Base-by-base conservation (phyloP, 1,140 invertebrate genomes). In the Heliothis virescens region DNA sequence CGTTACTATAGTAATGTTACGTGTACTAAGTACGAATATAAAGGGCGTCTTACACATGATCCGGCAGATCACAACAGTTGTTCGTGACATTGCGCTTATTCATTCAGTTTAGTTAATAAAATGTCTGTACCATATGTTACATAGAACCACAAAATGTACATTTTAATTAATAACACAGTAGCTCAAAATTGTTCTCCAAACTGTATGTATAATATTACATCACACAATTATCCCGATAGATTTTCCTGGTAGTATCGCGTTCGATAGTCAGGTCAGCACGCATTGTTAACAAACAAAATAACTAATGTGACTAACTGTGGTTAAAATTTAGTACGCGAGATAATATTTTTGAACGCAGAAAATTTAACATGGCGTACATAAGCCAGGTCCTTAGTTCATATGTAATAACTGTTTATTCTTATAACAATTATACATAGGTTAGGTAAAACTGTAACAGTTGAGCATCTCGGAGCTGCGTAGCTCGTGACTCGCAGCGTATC, bases 241-340 rank as follows among this genome's bases (percentile, higher is more conserved):
- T 71, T 53, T 71, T 71, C 67, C 67, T 71, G 48, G 47, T 71
- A 71, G n/a, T 29, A 71, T 71, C 67, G 18, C 15, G 21, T 13
- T 13, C 21, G 59, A 5, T 71, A 69, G 48, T 69, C 65, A 52
- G 18, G 65, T 53, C 67, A 71, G 18, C 11, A 26, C 18, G 47
- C 21, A 53, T 53, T 71, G 67, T 71, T 71, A 52, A 52, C 18
- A n/a, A 71, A 53, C 5, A 71, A 53, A 41, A 63, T 71, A 52
- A 15, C 29, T 29, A n/a, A 41, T 18, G 3, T 71, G 48, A 71
- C 47, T 29, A 71, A 71, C 34, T 29, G 48, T 29, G 26, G 48
- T 15, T 11, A 52, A 26, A 71, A 26, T 71, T 71, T 52, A 29
- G n/a, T 29, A 26, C 41, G n/a, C 41, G 34, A 1, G 65, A 69